Evolutionary conservation across 2,113 vertebrate genomes (phyloP).

Genomic region (Spermophilus dauricus): DNA sequence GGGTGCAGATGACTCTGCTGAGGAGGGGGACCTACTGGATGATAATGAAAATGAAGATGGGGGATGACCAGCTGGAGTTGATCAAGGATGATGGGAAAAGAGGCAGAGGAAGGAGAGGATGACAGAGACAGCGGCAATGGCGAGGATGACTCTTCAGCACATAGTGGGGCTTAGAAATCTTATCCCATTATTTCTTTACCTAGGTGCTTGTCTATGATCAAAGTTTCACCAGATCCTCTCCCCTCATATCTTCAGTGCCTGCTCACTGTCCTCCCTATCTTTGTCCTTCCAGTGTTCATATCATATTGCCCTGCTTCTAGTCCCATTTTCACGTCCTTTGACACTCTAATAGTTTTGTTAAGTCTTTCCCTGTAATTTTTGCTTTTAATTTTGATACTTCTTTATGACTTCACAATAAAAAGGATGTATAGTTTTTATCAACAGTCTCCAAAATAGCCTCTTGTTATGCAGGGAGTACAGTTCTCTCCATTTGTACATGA

Average conservation of each 20-base stretch:
- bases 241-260: conserved; percentile 81
- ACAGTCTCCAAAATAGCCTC: conserved; percentile 79
- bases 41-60: conserved; percentile 90
- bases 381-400: conserved; percentile 89
- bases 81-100: conserved; percentile 88
- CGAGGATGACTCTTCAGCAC: conserved; percentile 88
- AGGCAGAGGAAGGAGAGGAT: conserved; percentile 88
- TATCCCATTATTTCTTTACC: conserved; percentile 78
- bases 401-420: conserved; percentile 89
- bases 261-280: conserved; percentile 80
- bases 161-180: conserved; percentile 71
- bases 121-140: conserved; percentile 88
- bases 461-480: conserved; percentile 79
- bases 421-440: conserved; percentile 88
- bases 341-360: conserved; percentile 80
- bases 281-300: conserved; percentile 79
- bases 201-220: conserved; percentile 81
- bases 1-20: conserved; percentile 90
- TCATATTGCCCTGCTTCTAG: conserved; percentile 79
- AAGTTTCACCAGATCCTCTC: conserved; percentile 77
- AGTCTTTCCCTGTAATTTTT: conserved; percentile 84
- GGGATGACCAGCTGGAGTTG: conserved; percentile 89
- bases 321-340: conserved; percentile 71
- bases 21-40: conserved; percentile 93
- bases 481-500: conserved; percentile 70